Evolutionary conservation across 1,140 invertebrate genomes (phyloP).

Genomic region (Chironomus striatipennis): DNA sequence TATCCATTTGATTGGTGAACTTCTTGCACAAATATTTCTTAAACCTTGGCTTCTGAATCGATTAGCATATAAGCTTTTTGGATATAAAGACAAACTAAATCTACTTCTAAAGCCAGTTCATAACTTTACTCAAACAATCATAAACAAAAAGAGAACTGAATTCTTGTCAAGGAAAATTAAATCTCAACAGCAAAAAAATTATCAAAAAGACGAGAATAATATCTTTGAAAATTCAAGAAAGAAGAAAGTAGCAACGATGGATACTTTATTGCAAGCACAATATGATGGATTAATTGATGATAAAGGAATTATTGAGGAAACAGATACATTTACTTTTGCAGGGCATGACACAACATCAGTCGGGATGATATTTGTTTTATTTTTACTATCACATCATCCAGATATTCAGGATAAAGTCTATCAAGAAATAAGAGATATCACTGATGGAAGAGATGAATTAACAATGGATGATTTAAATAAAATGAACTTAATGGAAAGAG

Average conservation of each 20-base stretch:
- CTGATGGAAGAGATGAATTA: conserved; percentile 37
- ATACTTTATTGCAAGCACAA: conserved; percentile 58
- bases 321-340: conserved; percentile 76
- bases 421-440: conserved; percentile 50
- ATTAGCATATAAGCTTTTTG: conserved; percentile 30
- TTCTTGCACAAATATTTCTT: conserved; percentile 30
- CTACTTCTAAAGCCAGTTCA: conserved; percentile 32
- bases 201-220: conserved; percentile 30
- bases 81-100: conserved; percentile 29
- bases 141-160: conserved; percentile 29
- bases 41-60: conserved; percentile 32
- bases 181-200: conserved; percentile 33
- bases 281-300: conserved; percentile 47
- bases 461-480: conserved; percentile 42
- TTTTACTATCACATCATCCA: conserved; percentile 50
- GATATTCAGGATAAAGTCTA: conserved; percentile 53
- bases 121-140: conserved; percentile 34
- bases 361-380: conserved; percentile 49
- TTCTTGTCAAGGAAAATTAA: conserved; percentile 29
- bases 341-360: conserved; percentile 66
- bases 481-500: conserved; percentile 58
- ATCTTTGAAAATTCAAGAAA: conserved; percentile 37
- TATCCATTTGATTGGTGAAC: conserved; percentile 32
- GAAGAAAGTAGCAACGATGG: conserved; percentile 65
- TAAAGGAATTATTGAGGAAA: conserved; percentile 67